Base-by-base conservation (phyloP, 2,888 invertebrate genomes). In the Cerastis leucographa region DNA sequence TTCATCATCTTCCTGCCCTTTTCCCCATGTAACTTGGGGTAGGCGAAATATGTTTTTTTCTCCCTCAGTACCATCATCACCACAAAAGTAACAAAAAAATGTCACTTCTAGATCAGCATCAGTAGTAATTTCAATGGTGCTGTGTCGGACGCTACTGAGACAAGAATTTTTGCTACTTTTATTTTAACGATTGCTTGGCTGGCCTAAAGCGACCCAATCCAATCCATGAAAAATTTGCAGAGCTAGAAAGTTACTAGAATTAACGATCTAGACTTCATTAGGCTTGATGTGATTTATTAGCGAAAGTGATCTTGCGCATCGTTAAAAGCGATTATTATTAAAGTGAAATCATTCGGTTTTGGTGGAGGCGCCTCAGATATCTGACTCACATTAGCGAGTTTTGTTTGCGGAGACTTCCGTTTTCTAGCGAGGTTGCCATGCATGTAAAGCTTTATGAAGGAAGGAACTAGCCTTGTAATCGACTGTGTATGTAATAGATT, bases 261-360 rank as follows among this genome's bases (percentile, higher is more conserved):
- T 44, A 44, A 29, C 17, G 19, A 62, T 6, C 25, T 25, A 29
- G 25, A 54, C 19, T 29, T 62, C 2, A 73, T 54, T 49, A 80
- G n/a, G 42, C 22, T 56, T 56, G 29, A 71, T 64, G 44, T 79
- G 42, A 80, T 73, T 65, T 80, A 80, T 51, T 22, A 49, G 54
- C 29, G 78, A 78, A 73, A 78, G 54, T 74, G 49, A 56, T 74
- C 1, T 72, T 51, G 29, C 17, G 9, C 35, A 42, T 59, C 25
- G 9, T 29, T 79, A n/a, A 17, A 46, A 51, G 76, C 35, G 46
- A 19, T 62, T 35, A 42, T 75, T 75, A n/a, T 29, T 74, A 11
- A 29, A 17, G n/a, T 42, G 42, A 62, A 75, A 74, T 35, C 11
- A 44, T 64, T 17, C 14, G n/a, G n/a, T 42, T 42, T 64, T 25